Evolutionary conservation across 2,113 vertebrate species (phyloP).

Genomic region (sheep (Ovis aries)): ARS-UI_Ramb_v3.0 NC_056056.1:159820501-159821000

Average conservation of each 20-base stretch:
- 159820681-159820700: neutral
- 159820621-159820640: neutral
- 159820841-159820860: neutral
- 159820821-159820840: neutral
- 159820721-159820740: neutral
- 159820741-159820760: neutral
- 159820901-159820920: neutral
- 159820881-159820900: neutral
- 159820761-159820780: neutral
- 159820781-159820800: neutral
- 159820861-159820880: neutral
- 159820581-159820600: neutral
- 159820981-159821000: neutral
- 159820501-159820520: neutral
- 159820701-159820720: neutral
- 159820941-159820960: neutral
- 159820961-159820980: neutral
- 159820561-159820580: neutral
- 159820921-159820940: neutral
- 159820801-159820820: neutral
- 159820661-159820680: neutral
- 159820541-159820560: neutral
- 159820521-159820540: neutral
- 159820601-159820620: neutral
- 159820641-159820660: neutral